phyloP scores from a whole-genome alignment of 2,888 invertebrate genomes.

The Drosophila rellima region DNA sequence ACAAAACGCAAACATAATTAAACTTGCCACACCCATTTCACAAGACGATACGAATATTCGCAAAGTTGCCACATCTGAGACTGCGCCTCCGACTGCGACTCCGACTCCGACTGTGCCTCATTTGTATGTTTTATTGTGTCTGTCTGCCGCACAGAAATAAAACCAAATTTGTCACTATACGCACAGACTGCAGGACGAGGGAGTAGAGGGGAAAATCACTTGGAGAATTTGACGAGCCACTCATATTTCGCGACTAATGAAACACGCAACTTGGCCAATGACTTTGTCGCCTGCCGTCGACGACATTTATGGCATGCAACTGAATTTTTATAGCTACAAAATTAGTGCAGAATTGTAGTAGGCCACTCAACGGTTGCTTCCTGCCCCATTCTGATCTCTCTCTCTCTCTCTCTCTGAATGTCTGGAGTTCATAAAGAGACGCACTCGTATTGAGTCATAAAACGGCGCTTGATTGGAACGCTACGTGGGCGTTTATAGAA shows the following conservation, averaged over 20 bases:
- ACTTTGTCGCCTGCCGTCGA: constrained; percentile 65
- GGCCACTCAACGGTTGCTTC: constrained; percentile 23
- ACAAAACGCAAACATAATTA: constrained; percentile 79
- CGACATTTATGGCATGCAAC: constrained; percentile 78
- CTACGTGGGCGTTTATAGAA: constrained; percentile 62
- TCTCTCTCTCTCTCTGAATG: too few species aligned
- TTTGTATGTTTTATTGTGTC: constrained; percentile 68
- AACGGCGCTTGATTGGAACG: constrained; percentile 72
- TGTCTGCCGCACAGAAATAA: constrained; percentile 67
- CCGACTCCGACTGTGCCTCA: constrained; percentile 24
- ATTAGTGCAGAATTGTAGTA: constrained; percentile 72
- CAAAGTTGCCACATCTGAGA: constrained; percentile 32
- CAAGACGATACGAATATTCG: constrained; percentile 25
- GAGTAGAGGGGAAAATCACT: background rate
- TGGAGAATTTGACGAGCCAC: constrained; percentile 39
- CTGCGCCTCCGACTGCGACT: constrained; percentile 5
- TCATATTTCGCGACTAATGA: constrained; percentile 77
- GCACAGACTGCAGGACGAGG: constrained; percentile 15
- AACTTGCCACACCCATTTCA: constrained; percentile 72
- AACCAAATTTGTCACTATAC: constrained; percentile 73
- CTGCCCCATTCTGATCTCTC: background rate
- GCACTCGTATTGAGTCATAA: constrained; percentile 74
- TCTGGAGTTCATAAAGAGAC: constrained; percentile 57
- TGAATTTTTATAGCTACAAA: constrained; percentile 77
- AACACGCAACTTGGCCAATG: constrained; percentile 65